Evolutionary conservation across 2,797 vertebrate species (phyloP).

Genomic region (Sebastes kiyomatsui): DNA sequence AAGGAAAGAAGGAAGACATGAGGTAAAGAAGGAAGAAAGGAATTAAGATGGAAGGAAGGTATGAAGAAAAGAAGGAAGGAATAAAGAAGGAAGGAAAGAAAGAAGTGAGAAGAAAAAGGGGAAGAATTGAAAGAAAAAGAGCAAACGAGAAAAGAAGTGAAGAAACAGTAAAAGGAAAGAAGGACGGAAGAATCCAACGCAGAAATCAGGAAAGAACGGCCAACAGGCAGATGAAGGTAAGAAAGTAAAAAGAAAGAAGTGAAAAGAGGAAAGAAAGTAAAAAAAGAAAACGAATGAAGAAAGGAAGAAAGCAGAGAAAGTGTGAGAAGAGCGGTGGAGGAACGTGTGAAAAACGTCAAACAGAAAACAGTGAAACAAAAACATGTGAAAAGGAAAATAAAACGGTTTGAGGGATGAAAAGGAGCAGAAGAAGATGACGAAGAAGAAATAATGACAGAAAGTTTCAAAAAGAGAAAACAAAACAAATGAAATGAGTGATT

Average conservation of each 20-base stretch:
- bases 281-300: neutral
- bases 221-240: neutral
- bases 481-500: neutral
- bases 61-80: too few species aligned
- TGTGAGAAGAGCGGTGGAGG: neutral
- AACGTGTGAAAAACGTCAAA: too few species aligned
- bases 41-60: too few species aligned
- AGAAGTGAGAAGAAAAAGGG: too few species aligned
- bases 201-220: rapidly evolving
- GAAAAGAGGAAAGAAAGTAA: neutral
- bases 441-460: neutral
- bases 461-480: neutral
- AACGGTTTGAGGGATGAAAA: neutral
- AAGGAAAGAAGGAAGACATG: too few species aligned
- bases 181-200: too few species aligned
- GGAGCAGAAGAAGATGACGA: neutral
- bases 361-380: too few species aligned
- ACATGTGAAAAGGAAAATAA: neutral
- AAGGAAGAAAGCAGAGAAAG: neutral
- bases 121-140: too few species aligned
- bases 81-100: too few species aligned
- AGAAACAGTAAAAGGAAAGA: too few species aligned
- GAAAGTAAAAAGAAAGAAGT: neutral
- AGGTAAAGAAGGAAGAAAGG: too few species aligned
- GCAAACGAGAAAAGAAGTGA: too few species aligned